phyloP scores from a whole-genome alignment of 2,113 vertebrate species.

The Neolamprologus devosi region DNA sequence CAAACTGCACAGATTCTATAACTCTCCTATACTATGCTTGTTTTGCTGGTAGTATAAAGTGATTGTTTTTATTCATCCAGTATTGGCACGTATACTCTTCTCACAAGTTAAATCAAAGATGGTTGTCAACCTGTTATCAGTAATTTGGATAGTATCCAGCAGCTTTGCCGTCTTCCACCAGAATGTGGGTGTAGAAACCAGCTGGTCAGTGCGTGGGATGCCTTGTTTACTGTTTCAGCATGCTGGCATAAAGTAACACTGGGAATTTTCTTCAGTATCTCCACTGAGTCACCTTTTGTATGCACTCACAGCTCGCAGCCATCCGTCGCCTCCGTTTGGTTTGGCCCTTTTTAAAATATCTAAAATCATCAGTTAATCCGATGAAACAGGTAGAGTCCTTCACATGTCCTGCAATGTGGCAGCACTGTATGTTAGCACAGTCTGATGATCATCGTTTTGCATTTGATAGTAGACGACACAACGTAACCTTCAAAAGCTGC shows the following conservation, averaged over 20 bases:
- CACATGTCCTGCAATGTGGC: neutral
- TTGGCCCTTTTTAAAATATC: neutral
- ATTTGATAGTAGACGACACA: neutral
- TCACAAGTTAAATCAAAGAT: conserved; percentile 29
- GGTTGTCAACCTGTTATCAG: conserved; percentile 39
- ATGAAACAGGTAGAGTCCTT: neutral
- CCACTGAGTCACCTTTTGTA: conserved; percentile 10
- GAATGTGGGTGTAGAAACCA: conserved; percentile 66
- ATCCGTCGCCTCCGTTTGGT: neutral
- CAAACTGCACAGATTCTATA: neutral
- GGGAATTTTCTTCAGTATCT: conserved; percentile 35
- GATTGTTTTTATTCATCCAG: neutral
- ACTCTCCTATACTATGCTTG: neutral
- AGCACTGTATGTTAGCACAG: neutral
- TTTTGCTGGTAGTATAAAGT: neutral
- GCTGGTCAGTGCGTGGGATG: conserved; percentile 68
- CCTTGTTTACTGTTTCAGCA: conserved; percentile 61
- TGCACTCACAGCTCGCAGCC: neutral
- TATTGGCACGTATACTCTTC: neutral
- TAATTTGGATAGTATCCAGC: conserved; percentile 51
- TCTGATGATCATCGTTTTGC: neutral
- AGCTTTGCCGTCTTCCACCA: conserved; percentile 57
- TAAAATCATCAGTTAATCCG: neutral
- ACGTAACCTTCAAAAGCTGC: neutral
- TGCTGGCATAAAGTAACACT: conserved; percentile 40